Base-by-base conservation (phyloP, 2,113 vertebrate species). In the Anser cygnoides region DNA sequence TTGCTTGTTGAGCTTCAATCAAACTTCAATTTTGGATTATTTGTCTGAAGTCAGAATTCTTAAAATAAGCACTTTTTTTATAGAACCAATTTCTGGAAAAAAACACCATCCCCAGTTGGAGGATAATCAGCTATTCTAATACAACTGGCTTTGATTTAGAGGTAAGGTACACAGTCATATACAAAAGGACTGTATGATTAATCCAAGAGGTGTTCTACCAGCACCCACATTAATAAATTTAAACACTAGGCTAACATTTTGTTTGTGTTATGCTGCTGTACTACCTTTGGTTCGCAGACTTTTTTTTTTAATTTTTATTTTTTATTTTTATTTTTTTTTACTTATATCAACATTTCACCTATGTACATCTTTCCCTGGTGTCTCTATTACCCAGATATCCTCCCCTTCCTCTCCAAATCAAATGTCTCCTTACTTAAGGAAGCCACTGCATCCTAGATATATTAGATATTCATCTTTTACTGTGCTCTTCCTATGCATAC, bases 11-110 rank as follows among this genome's bases (percentile, higher is more conserved):
- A 90, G 73, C 41, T 86, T 77, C 88, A 84, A 95, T 94, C 92
- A 96, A 90, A 76, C 76, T 72, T 50, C 83, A 93, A 95, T 87
- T 96, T 81, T 41, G 58, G 59, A 71, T 78, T 95, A 92, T 95
- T 90, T 89, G 29, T 90, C 72, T 94, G 72, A 94, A 94, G 72
- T 86, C 73, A 88, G 68, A 88, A 59, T 63, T 95, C 89, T 89
- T 93, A 89, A 96, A 92, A 90, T 75, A 90, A 1, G 19, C 7
- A 7, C 11, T 21, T 86, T 84, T 92, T 94, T 92, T 84, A 31
- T 54, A 87, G 68, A 89, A 62, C 8, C 14, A 61, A 65, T 87
- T 90, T 93, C 80, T 84, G 62, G 21, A 66, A 73, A 86, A 54
- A 70, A 35, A 49, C 16, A 29, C 49, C 29, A 75, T 72, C 41